Conservation (phyloP, 2,797 vertebrate species). For the Caiman crocodilus region DNA sequence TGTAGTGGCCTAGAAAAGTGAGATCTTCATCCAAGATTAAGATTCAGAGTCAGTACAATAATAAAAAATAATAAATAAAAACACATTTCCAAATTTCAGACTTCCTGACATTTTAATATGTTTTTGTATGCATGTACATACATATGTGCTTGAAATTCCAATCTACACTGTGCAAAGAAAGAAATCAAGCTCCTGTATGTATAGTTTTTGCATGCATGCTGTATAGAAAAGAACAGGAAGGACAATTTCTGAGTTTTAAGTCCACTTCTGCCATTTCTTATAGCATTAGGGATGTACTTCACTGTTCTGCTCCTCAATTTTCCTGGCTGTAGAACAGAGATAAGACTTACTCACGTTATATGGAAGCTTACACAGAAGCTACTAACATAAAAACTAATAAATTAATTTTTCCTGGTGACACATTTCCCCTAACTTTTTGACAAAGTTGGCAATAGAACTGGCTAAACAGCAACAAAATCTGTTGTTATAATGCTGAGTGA, state of each 20-base stretch:
- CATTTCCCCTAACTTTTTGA: not conserved
- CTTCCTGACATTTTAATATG: fast-evolving
- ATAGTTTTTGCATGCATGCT: not conserved
- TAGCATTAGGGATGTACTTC: not conserved
- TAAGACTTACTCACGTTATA: not conserved
- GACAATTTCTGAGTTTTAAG: not conserved
- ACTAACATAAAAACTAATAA: not conserved
- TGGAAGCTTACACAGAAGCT: not conserved
- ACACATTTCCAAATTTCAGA: not conserved
- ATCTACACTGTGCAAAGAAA: not conserved
- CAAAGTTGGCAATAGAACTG: not conserved
- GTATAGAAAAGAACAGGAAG: fast-evolving
- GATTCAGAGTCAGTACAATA: not conserved
- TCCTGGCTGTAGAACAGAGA: not conserved
- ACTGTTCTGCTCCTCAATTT: not conserved
- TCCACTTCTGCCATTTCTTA: not conserved
- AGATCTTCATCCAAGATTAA: not conserved
- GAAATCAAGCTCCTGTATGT: not conserved
- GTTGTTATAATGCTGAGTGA: not conserved
- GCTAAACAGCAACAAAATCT: not conserved
- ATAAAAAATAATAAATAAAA: not conserved
- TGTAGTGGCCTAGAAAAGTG: not conserved
- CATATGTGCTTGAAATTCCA: fast-evolving
- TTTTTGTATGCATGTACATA: too few species aligned
- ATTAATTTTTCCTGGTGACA: not conserved